Conservation (phyloP, 2,888 invertebrate genomes). For the Ctenicera cuprea region DNA sequence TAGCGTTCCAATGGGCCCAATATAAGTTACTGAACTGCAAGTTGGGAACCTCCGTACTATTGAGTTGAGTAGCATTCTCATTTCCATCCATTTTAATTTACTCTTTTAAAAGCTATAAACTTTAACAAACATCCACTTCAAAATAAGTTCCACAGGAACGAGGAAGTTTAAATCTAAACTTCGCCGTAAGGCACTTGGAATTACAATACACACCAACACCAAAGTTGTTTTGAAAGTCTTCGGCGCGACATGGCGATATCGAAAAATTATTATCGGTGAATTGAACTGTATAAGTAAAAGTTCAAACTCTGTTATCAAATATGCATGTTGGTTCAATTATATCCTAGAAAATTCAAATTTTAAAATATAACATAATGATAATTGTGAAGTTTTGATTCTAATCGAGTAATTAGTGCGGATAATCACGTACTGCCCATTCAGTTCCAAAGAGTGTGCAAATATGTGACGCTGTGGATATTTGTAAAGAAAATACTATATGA, state of each 20-base stretch:
- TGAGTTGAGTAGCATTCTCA: not conserved
- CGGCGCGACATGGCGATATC: slow-evolving; percentile 9
- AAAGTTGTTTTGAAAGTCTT: slow-evolving; percentile 11
- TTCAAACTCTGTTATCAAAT: slow-evolving; percentile 2
- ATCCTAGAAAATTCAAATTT: too few relatives aligned
- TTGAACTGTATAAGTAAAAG: slow-evolving; percentile 18
- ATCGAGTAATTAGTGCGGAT: too few relatives aligned
- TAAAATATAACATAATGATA: not conserved
- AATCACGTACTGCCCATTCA: not conserved
- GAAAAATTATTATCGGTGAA: slow-evolving; percentile 19
- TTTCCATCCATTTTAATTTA: slow-evolving; percentile 7
- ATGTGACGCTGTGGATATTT: not conserved
- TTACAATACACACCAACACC: not conserved
- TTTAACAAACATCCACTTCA: too few relatives aligned
- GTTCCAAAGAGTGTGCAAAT: not conserved
- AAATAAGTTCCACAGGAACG: too few relatives aligned
- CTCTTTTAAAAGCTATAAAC: not conserved
- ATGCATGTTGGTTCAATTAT: not conserved
- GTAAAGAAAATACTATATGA: not conserved
- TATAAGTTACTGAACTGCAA: slow-evolving; percentile 17
- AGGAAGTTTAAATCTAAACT: not conserved
- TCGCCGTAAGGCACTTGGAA: not conserved
- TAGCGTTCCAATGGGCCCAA: slow-evolving; percentile 31
- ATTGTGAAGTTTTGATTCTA: not conserved
- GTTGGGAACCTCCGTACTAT: not conserved